Percentiles rank a stretch among this genome's conserved stretches.
These are phyloP conservation scores for Leptodirus hochenwartii DNA, from an alignment of 2,888 invertebrate species.

Conservation along the genomic window DNA sequence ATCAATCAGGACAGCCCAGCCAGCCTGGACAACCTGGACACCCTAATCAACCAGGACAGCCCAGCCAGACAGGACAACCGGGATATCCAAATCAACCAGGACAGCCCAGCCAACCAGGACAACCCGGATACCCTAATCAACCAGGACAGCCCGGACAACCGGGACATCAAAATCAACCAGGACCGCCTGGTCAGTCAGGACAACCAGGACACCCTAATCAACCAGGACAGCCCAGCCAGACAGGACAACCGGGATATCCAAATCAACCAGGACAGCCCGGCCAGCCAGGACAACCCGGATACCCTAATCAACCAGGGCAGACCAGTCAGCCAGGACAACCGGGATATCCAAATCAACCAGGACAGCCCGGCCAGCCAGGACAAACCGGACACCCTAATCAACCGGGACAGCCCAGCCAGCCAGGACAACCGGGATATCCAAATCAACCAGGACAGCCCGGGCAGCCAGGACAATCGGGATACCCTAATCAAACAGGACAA, in stretches of 20 bases:
- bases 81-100: slow-evolving; percentile 8
- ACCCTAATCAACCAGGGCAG: slow-evolving; percentile 32
- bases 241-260: slow-evolving; percentile 10
- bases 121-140: slow-evolving; percentile 15
- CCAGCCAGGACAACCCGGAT: slow-evolving; percentile 9
- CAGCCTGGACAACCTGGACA: slow-evolving; percentile 19
- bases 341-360: slow-evolving; percentile 10
- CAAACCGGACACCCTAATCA: slow-evolving; percentile 10
- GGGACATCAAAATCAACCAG: slow-evolving; percentile 19
- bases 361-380: slow-evolving; percentile 10
- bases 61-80: slow-evolving; percentile 2
- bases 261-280: slow-evolving; percentile 9
- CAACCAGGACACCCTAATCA: slow-evolving; percentile 11
- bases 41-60: slow-evolving; percentile 5
- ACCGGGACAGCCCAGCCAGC: slow-evolving; percentile 8
- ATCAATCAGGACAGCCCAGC: slow-evolving; percentile 13
- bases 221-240: slow-evolving; percentile 14
- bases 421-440: slow-evolving; percentile 10
- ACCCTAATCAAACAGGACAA: slow-evolving; percentile 9
- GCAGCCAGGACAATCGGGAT: slow-evolving; percentile 9
- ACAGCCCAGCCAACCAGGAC: slow-evolving; percentile 9
- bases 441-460: slow-evolving; percentile 7
- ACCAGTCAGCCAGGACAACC: slow-evolving; percentile 16
- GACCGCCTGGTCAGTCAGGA: slow-evolving; percentile 31
- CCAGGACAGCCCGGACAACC: slow-evolving; percentile 39